phyloP scores from a whole-genome alignment of 2,113 vertebrate genomes.

The Ctenomys sociabilis region DNA sequence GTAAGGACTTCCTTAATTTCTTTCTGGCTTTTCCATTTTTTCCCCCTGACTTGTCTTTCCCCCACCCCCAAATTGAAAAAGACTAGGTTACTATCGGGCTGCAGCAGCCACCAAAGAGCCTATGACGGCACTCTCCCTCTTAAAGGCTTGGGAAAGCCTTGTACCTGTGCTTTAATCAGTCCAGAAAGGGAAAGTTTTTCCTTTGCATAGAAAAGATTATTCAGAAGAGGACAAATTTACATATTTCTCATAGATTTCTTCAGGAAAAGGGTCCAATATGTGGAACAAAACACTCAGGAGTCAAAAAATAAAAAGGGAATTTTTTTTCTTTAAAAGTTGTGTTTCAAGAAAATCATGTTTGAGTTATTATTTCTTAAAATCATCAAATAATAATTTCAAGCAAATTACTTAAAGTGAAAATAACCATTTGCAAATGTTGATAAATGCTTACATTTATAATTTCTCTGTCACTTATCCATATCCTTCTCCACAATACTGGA shows the following conservation, averaged over 20 bases:
- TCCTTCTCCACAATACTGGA: background rate
- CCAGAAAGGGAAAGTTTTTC: conserved; percentile 66
- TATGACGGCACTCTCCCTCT: background rate
- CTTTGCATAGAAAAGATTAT: background rate
- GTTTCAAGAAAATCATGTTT: conserved; percentile 48
- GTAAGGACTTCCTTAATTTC: conserved; percentile 51
- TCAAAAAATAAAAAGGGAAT: background rate
- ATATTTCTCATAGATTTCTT: conserved; percentile 21
- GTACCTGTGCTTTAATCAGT: conserved; percentile 59
- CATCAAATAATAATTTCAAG: conserved; percentile 45
- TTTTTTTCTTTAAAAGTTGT: conserved; percentile 12
- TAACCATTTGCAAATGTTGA: background rate
- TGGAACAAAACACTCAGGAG: conserved; percentile 37
- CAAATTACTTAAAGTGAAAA: conserved; percentile 9
- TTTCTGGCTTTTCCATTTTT: conserved; percentile 33
- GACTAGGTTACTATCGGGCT: background rate
- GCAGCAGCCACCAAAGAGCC: background rate
- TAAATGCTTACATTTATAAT: conserved; percentile 66
- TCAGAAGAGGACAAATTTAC: background rate
- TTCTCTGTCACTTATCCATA: background rate
- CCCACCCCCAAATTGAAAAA: background rate
- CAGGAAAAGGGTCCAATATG: background rate
- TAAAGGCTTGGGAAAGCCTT: background rate
- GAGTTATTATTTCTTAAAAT: conserved; percentile 41
- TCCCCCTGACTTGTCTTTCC: background rate